Evolutionary conservation across 2,797 vertebrate genomes (phyloP), one percentile per base, ranked within the genome.

Genomic region (Danio aesculapii): DNA sequence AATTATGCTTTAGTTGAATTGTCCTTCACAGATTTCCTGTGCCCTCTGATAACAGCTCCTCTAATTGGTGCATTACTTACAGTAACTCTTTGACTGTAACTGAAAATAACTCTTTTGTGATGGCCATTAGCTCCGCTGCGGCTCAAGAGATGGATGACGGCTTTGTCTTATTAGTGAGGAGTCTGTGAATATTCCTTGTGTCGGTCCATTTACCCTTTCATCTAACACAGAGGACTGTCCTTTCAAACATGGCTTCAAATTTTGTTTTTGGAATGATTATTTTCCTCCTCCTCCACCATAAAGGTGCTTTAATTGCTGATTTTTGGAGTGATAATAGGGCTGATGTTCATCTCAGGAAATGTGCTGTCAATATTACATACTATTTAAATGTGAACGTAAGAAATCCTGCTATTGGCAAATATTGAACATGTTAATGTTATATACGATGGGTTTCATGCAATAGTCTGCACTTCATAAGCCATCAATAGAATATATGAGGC

Each of bases 81-180:
- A 58, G 57, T 46, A 67, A 57, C 6, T 5, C 39, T 47, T 49
- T 61, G n/a, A 70, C 5, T 75, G 44, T 62, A 57, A 53, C 43
- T 44, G 49, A 62, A 81, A 75, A 75, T 57, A 79, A 68, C 63
- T 50, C 58, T 1, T 17, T 47, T 17, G 57, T 64, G 5, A 75
- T 63, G 52, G 63, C 77, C 63, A 43, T 76, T 64, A 75, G 63
- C 57, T 71, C 46, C 64, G 11, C n/a, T 79, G 69, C n/a, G 16
- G 47, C 75, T 70, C 52, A 9, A n/a, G 59, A 81, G 79, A 76
- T 30, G 66, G 44, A 77, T 71, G 52, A 21, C 11, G 8, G 30
- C 46, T 79, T 64, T 13, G 9, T 75, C 47, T 81, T 46, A 82
- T 81, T 79, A 81, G 17, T 14, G 30, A 21, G 59, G 53, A 63